Evolutionary conservation across 2,888 invertebrate species (phyloP), one percentile per base, ranked within the genome.

Genomic region (Pheosia tremula): DNA sequence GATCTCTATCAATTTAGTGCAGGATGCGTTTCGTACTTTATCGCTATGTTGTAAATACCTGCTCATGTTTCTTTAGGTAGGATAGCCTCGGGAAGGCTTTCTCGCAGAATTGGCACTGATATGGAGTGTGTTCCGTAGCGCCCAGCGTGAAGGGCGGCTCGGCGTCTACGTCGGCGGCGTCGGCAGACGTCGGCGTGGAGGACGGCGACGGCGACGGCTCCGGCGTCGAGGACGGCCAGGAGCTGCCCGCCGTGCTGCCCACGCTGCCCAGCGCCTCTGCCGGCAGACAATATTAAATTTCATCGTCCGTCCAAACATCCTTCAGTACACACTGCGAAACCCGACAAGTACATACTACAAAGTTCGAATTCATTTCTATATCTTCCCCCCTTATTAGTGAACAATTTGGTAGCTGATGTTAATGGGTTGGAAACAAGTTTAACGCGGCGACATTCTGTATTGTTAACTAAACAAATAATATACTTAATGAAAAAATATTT

Each of bases 81-180:
- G 97, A 97, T 73, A 97, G 96, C 75, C 97, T 95, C 24, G 98
- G 97, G 91, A 98, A 98, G 73, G 98, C 97, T 88, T 97, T 97
- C 84, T 98, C 97, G 94, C 98, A 98, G 94, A 97, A 98, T 90
- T 97, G 97, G 92, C 98, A 98, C 83, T 97, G 96, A 94, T 98
- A 97, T 67, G 98, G 98, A 72, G 97, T 97, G 87, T 95, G 94
- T 78, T 96, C 96, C 36, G 96, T 96, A 68, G 95, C 95, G 56
- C 96, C 96, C 72, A 96, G 94, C 38, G 95, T 96, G 88, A 94
- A 96, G 57, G 95, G 94, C 56, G 96, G 93, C 67, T 96, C 96
- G 50, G 94, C 94, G 75, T 96, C 96, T 55, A 94, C 95, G 74
- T 95, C 95, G 62, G 95, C 95, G 59, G 95, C 95, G 83, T 95